Percentiles rank a stretch among this genome's conserved stretches.
These are phyloP conservation scores for Enteromius fasciolatus DNA, from an alignment of 2,797 vertebrate species.

Conservation along the genomic window DNA sequence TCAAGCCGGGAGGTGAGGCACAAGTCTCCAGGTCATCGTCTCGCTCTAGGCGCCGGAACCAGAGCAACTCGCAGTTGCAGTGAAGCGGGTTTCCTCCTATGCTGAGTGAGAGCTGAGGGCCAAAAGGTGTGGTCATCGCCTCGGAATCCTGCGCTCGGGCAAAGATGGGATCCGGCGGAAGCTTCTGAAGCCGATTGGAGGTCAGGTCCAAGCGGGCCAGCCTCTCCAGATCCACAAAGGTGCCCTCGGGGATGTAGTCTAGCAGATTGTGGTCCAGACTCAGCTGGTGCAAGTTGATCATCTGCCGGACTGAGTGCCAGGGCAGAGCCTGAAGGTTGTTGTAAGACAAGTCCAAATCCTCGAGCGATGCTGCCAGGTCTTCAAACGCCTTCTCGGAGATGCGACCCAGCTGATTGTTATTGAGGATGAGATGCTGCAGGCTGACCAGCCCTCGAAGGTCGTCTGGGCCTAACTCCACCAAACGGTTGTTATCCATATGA, in stretches of 20 bases:
- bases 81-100: conserved; percentile 92
- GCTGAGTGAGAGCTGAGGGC: conserved; percentile 86
- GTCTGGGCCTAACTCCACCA: conserved; percentile 86
- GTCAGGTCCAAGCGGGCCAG: conserved; percentile 90
- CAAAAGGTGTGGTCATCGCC: conserved; percentile 81
- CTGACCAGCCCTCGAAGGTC: conserved; percentile 89
- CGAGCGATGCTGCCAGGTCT: conserved; percentile 86
- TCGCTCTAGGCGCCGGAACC: conserved; percentile 88
- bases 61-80: conserved; percentile 93
- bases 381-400: conserved; percentile 91
- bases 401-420: conserved; percentile 93
- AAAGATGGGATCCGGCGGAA: conserved; percentile 92
- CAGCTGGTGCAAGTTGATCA: conserved; percentile 93
- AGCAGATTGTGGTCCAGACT: conserved; percentile 94
- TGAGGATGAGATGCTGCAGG: conserved; percentile 93
- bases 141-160: conserved; percentile 84
- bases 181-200: conserved; percentile 90
- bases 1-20: conserved; percentile 87
- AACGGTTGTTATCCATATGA: conserved; percentile 91
- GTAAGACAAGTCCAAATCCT: conserved; percentile 93
- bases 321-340: conserved; percentile 89
- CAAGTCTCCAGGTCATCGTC: conserved; percentile 94
- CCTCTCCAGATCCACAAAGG: conserved; percentile 88
- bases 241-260: conserved; percentile 91
- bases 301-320: conserved; percentile 88